phyloP scores from a whole-genome alignment of 2,888 invertebrate species.

The Dromius quadrimaculatus region DNA sequence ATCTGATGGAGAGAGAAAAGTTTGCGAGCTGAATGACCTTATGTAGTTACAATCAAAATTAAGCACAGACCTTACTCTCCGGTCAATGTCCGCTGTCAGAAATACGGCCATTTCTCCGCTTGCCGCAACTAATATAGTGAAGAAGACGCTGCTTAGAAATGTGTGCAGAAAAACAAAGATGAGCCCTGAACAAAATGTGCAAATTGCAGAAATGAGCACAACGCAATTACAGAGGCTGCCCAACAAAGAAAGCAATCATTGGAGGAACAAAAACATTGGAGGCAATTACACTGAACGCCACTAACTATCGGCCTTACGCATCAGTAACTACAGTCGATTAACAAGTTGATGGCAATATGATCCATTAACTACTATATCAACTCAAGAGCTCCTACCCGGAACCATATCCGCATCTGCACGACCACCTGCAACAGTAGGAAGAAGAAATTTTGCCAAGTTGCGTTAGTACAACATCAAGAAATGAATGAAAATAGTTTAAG shows the following conservation, averaged over 20 bases:
- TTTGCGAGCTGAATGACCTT: neutral
- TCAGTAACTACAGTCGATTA: neutral
- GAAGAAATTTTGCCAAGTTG: too few species aligned
- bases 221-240: conserved; percentile 35
- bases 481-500: too few species aligned
- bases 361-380: neutral
- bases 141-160: neutral
- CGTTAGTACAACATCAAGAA: neutral
- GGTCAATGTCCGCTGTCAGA: neutral
- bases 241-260: neutral
- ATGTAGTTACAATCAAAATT: neutral
- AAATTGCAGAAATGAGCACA: conserved; percentile 33
- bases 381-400: too few species aligned
- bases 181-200: conserved; percentile 4
- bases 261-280: neutral
- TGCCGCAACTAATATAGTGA: neutral
- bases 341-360: neutral
- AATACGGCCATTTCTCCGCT: neutral
- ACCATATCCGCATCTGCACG: too few species aligned
- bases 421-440: too few species aligned
- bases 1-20: neutral
- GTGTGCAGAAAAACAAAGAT: neutral
- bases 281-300: neutral
- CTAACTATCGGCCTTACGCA: too few species aligned
- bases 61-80: neutral